Evolutionary conservation across 2,888 invertebrate species (phyloP).

Genomic region (Pollenia angustigena): DNA sequence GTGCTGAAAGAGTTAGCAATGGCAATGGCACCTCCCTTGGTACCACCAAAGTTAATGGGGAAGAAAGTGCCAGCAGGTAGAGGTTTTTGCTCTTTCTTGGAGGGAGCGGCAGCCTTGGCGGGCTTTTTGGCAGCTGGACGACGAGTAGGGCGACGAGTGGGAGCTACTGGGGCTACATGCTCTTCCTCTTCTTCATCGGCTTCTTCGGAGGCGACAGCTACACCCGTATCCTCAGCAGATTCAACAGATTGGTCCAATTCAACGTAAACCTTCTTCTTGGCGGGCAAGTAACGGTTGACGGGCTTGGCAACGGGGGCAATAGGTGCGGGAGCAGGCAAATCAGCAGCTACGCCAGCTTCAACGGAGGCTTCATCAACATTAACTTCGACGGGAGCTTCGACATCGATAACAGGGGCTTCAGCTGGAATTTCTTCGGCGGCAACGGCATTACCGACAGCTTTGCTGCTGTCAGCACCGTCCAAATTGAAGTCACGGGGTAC

Average conservation of each 20-base stretch:
- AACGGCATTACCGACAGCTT: slow-evolving; percentile 66
- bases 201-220: slow-evolving; percentile 77
- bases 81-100: slow-evolving; percentile 77
- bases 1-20: slow-evolving; percentile 84
- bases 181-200: slow-evolving; percentile 74
- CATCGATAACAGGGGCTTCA: slow-evolving; percentile 67
- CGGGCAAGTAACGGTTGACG: slow-evolving; percentile 81
- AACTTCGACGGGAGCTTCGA: slow-evolving; percentile 65
- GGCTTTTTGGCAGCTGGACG: slow-evolving; percentile 78
- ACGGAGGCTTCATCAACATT: slow-evolving; percentile 49
- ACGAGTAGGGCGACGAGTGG: slow-evolving; percentile 79
- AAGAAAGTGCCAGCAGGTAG: slow-evolving; percentile 83
- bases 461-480: slow-evolving; percentile 75
- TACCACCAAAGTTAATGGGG: slow-evolving; percentile 83
- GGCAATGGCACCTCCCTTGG: slow-evolving; percentile 83
- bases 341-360: slow-evolving; percentile 74
- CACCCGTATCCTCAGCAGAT: slow-evolving; percentile 77
- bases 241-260: slow-evolving; percentile 81
- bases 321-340: slow-evolving; percentile 79
- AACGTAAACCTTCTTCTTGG: slow-evolving; percentile 82
- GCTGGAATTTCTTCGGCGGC: slow-evolving; percentile 59
- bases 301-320: slow-evolving; percentile 78
- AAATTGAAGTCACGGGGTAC: slow-evolving; percentile 82
- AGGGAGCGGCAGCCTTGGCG: slow-evolving; percentile 73
- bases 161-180: slow-evolving; percentile 77